A percentile compares a stretch with the other conserved stretches of the same genome.
phyloP scores from a whole-genome alignment of 2,797 vertebrate genomes.

The Propithecus perrieri region DNA sequence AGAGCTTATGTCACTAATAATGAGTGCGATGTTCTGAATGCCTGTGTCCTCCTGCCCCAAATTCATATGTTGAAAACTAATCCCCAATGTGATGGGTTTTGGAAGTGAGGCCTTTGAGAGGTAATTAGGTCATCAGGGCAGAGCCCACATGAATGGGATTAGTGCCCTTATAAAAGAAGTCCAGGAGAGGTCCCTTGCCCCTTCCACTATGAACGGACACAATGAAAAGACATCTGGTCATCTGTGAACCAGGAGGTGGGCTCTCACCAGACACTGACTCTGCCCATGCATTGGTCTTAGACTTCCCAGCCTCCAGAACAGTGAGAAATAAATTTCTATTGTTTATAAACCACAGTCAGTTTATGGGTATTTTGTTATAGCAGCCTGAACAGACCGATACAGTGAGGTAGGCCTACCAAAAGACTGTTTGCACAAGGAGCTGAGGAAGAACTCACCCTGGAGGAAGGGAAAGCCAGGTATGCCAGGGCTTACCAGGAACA shows the following conservation, averaged over 20 bases:
- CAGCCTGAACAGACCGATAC: neutral
- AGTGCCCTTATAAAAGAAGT: neutral
- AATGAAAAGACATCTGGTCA: neutral
- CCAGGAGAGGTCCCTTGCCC: neutral
- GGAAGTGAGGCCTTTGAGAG: neutral
- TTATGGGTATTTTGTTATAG: neutral
- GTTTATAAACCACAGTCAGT: neutral
- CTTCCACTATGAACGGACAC: neutral
- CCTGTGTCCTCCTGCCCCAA: neutral
- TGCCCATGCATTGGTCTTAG: neutral
- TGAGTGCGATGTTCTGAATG: neutral
- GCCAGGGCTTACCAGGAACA: neutral
- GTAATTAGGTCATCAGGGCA: neutral
- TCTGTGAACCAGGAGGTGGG: neutral
- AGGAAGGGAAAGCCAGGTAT: neutral
- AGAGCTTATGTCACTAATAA: neutral
- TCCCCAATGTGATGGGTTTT: neutral
- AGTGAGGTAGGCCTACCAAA: neutral
- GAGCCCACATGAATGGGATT: neutral
- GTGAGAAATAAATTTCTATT: neutral
- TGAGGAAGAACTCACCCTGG: neutral
- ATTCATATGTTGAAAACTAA: neutral
- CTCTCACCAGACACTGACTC: neutral
- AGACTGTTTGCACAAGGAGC: neutral
- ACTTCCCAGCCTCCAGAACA: neutral